A percentile compares a stretch with the other conserved stretches of the same genome.
Evolutionary conservation across 2,113 vertebrate genomes (phyloP).

Genomic region (Toxotes chatareus): DNA sequence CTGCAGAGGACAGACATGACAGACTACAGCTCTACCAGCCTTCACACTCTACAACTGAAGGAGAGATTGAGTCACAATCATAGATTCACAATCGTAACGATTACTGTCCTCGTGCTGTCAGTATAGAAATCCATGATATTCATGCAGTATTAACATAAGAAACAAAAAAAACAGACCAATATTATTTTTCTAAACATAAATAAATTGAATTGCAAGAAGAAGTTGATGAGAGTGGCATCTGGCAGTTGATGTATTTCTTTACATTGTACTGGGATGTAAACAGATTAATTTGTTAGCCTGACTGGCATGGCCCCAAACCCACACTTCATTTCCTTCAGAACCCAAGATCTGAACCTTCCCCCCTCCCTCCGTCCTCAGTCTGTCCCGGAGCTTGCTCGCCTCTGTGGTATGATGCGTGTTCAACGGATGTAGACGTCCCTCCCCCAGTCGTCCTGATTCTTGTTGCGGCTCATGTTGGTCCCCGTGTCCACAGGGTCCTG

Average conservation of each 20-base stretch:
- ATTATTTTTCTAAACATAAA: conserved; percentile 68
- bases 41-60: conserved; percentile 64
- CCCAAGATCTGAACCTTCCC: conserved; percentile 2
- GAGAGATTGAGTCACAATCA: conserved; percentile 65
- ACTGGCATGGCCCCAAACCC: conserved; percentile 68
- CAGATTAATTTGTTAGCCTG: conserved; percentile 76
- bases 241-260: conserved; percentile 77
- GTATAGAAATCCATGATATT: conserved; percentile 75
- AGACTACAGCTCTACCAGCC: conserved; percentile 56
- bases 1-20: conserved; percentile 79
- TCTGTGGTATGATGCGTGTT: conserved; percentile 52
- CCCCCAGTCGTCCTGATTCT: conserved; percentile 91
- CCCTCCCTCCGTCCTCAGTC: conserved; percentile 30
- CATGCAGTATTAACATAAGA: conserved; percentile 84
- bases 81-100: conserved; percentile 69
- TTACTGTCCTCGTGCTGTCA: conserved; percentile 78
- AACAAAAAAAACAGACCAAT: conserved; percentile 74
- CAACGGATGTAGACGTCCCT: conserved; percentile 93
- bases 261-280: conserved; percentile 83
- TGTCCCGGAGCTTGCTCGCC: conserved; percentile 40
- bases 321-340: conserved; percentile 40
- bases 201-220: conserved; percentile 72
- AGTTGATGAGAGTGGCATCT: conserved; percentile 68
- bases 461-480: conserved; percentile 84
- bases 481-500: conserved; percentile 85